Evolutionary conservation across 2,888 invertebrate genomes (phyloP).

Genomic region (Chironomus tentans): DNA sequence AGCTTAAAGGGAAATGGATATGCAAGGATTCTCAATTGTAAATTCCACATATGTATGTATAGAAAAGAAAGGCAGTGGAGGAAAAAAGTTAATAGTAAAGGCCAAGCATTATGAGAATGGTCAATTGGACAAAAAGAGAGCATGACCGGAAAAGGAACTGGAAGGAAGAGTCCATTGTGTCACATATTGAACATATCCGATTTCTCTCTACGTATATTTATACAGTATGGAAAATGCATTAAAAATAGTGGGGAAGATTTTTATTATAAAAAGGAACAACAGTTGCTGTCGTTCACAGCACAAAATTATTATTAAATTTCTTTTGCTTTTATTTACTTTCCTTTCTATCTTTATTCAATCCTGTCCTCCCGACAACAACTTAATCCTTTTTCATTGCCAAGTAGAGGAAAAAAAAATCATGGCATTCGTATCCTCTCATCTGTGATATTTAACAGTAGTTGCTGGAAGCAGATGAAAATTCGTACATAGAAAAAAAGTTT

Average conservation of each 20-base stretch:
- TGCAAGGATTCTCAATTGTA: no score
- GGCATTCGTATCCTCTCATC: background rate
- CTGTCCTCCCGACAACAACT: background rate
- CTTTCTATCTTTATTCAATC: background rate
- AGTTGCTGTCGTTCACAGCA: background rate
- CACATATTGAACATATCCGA: slow-evolving; percentile 8
- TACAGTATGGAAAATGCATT: slow-evolving; percentile 3
- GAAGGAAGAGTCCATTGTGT: slow-evolving; percentile 1
- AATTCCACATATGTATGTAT: no score
- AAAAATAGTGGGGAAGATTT: background rate
- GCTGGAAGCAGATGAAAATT: no score
- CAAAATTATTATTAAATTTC: background rate
- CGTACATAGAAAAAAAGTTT: no score
- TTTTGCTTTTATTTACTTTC: background rate
- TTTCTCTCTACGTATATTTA: background rate
- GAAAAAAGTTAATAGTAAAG: background rate
- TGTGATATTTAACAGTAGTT: slow-evolving; percentile 1
- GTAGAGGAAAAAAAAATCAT: background rate
- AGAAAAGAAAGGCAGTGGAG: background rate
- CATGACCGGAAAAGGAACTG: slow-evolving; percentile 4
- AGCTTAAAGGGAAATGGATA: no score
- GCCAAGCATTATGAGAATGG: background rate
- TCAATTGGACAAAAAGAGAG: background rate
- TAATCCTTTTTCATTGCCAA: slow-evolving; percentile 1
- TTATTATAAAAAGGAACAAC: background rate